phyloP scores from a whole-genome alignment of 2,797 vertebrate species.

The Cynodonichthys magdalenae region DNA sequence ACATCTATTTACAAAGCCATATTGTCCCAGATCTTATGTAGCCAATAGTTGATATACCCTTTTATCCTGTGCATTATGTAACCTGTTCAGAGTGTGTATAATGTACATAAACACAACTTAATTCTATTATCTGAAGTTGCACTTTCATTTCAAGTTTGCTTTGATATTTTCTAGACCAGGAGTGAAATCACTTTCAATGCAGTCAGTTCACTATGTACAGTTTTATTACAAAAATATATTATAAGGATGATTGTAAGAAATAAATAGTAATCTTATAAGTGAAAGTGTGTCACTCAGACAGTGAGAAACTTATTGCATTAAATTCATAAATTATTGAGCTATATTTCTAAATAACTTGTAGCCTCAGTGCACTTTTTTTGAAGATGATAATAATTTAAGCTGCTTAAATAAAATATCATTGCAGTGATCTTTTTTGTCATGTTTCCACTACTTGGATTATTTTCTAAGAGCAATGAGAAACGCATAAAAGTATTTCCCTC shows the following conservation, averaged over 20 bases:
- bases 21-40: conserved; percentile 82
- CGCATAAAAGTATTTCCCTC: conserved; percentile 3
- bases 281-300: conserved; percentile 31
- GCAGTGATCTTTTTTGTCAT: conserved; percentile 36
- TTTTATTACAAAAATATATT: conserved; percentile 62
- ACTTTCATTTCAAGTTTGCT: conserved; percentile 67
- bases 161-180: conserved; percentile 40
- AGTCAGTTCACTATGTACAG: conserved; percentile 65
- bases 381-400: not conserved
- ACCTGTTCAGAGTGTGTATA: conserved; percentile 85
- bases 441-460: conserved; percentile 54
- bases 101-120: conserved; percentile 77
- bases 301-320: conserved; percentile 25
- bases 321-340: conserved; percentile 24
- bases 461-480: conserved; percentile 24
- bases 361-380: conserved; percentile 26
- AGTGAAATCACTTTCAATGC: conserved; percentile 46
- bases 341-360: conserved; percentile 35
- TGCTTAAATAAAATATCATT: too few species aligned
- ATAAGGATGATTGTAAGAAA: conserved; percentile 27
- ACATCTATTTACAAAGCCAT: conserved; percentile 93
- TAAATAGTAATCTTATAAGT: conserved; percentile 26
- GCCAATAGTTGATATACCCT: conserved; percentile 71
- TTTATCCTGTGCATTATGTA: conserved; percentile 87
- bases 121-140: conserved; percentile 72